Evolutionary conservation across 2,888 invertebrate species (phyloP).

Genomic region (Rhingia rostrata): DNA sequence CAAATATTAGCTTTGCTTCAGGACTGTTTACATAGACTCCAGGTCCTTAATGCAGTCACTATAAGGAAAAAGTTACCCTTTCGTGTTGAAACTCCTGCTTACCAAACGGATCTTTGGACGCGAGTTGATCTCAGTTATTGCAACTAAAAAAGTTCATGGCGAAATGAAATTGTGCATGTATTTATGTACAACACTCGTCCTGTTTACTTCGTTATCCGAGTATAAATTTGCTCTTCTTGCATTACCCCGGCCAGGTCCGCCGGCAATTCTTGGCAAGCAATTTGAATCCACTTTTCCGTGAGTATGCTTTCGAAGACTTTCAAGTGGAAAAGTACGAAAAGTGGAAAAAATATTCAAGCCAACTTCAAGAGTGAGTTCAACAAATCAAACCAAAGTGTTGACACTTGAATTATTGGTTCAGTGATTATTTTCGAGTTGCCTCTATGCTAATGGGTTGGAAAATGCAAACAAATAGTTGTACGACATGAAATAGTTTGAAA

Average conservation of each 20-base stretch:
- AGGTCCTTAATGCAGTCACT: slow-evolving; percentile 16
- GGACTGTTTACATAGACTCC: slow-evolving; percentile 1
- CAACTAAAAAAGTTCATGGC: slow-evolving; percentile 9
- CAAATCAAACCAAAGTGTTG: slow-evolving; percentile 25
- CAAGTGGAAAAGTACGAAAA: slow-evolving; percentile 10
- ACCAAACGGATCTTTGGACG: neutral
- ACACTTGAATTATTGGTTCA: slow-evolving; percentile 16
- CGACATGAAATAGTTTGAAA: no score
- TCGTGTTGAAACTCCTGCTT: slow-evolving; percentile 1
- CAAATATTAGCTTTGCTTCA: slow-evolving; percentile 18
- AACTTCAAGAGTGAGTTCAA: neutral
- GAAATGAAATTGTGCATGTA: neutral
- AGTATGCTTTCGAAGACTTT: slow-evolving; percentile 15
- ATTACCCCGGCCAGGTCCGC: no score
- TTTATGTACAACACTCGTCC: slow-evolving; percentile 2
- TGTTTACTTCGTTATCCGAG: slow-evolving; percentile 44
- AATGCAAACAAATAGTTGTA: no score
- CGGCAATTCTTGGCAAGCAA: slow-evolving; percentile 23
- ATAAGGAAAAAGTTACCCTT: neutral
- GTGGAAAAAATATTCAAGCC: neutral
- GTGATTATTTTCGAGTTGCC: neutral
- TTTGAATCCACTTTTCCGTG: slow-evolving; percentile 29
- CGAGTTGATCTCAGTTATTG: neutral
- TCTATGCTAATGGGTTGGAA: slow-evolving; percentile 11
- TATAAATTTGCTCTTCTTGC: slow-evolving; percentile 19